Base-by-base conservation (phyloP, 1,140 invertebrate species). In the Euura lappo region DNA sequence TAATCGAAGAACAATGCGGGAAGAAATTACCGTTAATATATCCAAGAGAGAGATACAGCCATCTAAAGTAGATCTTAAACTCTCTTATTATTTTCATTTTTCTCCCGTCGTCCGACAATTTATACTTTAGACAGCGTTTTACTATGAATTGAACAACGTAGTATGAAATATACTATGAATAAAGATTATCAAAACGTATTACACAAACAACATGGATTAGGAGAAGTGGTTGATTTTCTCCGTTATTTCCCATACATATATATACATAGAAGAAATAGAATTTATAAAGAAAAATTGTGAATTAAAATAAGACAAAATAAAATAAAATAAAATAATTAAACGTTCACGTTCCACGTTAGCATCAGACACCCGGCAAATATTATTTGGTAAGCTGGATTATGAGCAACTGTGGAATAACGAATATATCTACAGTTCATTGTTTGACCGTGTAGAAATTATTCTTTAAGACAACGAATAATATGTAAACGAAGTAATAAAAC, bases 371-470 rank as follows among this genome's bases (percentile, higher is more conserved):
- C 77, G 77, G 73, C 78, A 76, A 71, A 70, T 81, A 81, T 28
- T 28, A 28, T 81, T 81, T 81, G 80, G 78, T 81, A 77, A 79
- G 75, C 74, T 80, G 78, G 74, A 79, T 72, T 68, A 78, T 75
- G 76, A 77, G 74, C 74, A 72, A 72, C 65, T 79, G 75, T 74
- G 75, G 74, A 77, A 72, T 75, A 75, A 73, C 28, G 28, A 28
- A 28, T 28, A 28, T 28, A 28, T 28, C 77, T 78, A 77, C 74
- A 70, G 74, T 73, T 69, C 72, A 11, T 11, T 68, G 42, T 44
- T 68, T 28, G 66, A 68, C 28, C 44, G 66, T 44, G 42, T 68
- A 28, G 28, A 28, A 28, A 28, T 28, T 28, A 28, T 28, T 1
- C 66, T 28, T 68, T 68, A 28, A 68, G 42, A 68, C 4, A 44